phyloP scores from a whole-genome alignment of 2,888 invertebrate species.

The Zonitis immaculata region DNA sequence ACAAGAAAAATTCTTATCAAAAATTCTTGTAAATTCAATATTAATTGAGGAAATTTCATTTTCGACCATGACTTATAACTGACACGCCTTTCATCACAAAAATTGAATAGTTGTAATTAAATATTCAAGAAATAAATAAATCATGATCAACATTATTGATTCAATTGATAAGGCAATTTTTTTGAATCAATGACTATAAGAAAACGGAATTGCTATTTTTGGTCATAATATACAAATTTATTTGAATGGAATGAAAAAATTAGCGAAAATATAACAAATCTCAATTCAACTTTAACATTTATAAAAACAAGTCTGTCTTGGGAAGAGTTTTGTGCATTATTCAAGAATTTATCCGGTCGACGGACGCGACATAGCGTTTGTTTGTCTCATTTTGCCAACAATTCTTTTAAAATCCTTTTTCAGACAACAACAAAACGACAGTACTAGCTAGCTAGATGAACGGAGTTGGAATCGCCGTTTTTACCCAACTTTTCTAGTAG shows the following conservation, averaged over 20 bases:
- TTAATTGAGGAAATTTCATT: neutral
- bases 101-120: too few relatives aligned
- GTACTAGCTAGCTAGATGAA: neutral
- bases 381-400: neutral
- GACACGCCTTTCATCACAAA: neutral
- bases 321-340: neutral
- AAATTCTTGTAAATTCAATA: too few relatives aligned
- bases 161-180: neutral
- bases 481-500: neutral
- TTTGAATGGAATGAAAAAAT: too few relatives aligned
- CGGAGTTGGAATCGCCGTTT: neutral
- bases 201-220: too few relatives aligned
- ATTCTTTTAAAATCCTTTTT: neutral
- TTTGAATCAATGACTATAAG: too few relatives aligned
- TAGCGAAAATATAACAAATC: too few relatives aligned
- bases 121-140: too few relatives aligned
- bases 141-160: neutral
- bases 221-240: too few relatives aligned
- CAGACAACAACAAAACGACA: neutral
- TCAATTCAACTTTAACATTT: neutral
- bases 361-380: conserved; percentile 4
- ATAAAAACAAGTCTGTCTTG: neutral
- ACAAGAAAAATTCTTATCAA: too few relatives aligned
- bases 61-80: neutral
- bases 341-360: conserved; percentile 6